Percentiles rank a stretch among this genome's conserved stretches.
Conservation (phyloP, 1,140 invertebrate species). For the Caenorhabditis brenneri region DNA sequence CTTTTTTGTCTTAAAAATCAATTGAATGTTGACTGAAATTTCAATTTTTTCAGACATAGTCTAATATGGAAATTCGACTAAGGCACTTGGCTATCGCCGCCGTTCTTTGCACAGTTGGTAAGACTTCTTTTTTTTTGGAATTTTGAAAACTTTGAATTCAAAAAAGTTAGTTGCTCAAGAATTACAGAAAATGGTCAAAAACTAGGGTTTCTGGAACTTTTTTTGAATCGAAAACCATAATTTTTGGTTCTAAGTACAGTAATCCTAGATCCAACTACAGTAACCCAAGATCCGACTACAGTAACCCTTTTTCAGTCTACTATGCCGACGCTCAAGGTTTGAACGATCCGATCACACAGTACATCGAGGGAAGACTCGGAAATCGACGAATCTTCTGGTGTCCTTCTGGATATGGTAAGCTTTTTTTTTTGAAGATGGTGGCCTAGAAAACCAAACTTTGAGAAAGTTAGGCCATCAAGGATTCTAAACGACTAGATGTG, state of each 20-base stretch:
- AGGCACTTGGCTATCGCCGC: conserved; percentile 22
- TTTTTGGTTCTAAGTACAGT: too few species aligned
- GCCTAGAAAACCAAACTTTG: too few species aligned
- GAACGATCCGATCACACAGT: conserved; percentile 71
- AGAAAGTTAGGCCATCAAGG: too few species aligned
- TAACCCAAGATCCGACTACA: too few species aligned
- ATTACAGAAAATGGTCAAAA: too few species aligned
- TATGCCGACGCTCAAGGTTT: conserved; percentile 63
- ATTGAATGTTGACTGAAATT: background rate
- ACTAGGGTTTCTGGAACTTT: too few species aligned
- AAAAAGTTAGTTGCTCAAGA: too few species aligned
- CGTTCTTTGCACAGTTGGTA: background rate
- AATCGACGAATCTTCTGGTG: conserved; percentile 70
- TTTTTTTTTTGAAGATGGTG: too few species aligned
- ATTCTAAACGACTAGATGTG: too few species aligned
- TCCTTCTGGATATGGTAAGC: conserved; percentile 69
- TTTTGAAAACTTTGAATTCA: background rate
- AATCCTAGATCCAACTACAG: too few species aligned
- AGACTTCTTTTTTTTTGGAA: background rate
- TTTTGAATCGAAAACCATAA: too few species aligned
- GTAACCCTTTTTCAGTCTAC: conserved; percentile 59
- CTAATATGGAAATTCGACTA: conserved; percentile 34
- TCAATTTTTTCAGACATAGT: background rate
- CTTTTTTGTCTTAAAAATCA: background rate
- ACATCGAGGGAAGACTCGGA: conserved; percentile 70